Conservation (phyloP, 2,888 invertebrate genomes). For the Notocelia uddmanniana region DNA sequence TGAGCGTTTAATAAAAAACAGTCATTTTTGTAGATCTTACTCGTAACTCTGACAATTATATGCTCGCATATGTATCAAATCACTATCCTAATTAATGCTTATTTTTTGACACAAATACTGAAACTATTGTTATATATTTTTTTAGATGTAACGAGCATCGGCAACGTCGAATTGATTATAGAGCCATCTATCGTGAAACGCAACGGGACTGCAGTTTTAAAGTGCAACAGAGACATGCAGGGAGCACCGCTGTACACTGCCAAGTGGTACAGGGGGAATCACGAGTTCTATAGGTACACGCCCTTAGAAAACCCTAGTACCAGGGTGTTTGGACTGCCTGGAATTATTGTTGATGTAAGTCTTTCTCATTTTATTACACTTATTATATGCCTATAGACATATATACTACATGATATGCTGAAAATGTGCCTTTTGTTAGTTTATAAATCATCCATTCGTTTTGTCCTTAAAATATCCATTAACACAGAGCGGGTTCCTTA, state of each 20-base stretch:
- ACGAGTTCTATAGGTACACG: constrained; percentile 94
- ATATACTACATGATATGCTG: no score
- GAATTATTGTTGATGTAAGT: constrained; percentile 94
- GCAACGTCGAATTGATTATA: constrained; percentile 89
- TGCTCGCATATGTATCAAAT: no score
- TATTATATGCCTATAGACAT: not conserved
- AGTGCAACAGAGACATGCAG: constrained; percentile 92
- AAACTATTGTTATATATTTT: not conserved
- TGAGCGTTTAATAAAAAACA: no score
- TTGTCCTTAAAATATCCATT: no score
- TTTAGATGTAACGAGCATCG: constrained; percentile 88
- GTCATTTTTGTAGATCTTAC: no score
- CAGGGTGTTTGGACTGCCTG: constrained; percentile 90
- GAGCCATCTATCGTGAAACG: constrained; percentile 89
- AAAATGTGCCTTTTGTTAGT: no score
- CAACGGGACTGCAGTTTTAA: constrained; percentile 88
- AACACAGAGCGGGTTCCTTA: no score
- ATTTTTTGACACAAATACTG: not conserved
- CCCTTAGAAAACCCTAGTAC: constrained; percentile 90
- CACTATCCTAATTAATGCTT: not conserved
- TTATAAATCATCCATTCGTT: no score
- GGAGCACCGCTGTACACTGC: constrained; percentile 92
- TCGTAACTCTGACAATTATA: no score
- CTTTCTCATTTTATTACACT: constrained; percentile 25
- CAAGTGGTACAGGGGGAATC: constrained; percentile 94